Evolutionary conservation across 2,888 invertebrate genomes (phyloP), one percentile per base, ranked within the genome.

Genomic region (Campaea margaritaria): DNA sequence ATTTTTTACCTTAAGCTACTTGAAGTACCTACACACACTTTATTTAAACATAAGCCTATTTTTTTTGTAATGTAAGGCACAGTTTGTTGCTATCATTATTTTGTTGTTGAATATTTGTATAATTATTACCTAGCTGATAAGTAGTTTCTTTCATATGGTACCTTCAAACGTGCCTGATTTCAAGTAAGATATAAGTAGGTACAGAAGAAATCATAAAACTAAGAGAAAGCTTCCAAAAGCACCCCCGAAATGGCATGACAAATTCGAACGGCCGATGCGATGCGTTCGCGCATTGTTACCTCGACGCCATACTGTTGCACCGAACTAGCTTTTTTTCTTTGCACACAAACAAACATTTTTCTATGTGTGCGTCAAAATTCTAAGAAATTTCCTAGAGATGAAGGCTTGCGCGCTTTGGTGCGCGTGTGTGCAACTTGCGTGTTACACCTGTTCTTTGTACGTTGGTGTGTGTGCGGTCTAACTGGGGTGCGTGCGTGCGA

Each of bases 401-500:
- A 50, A 54, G 45, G 45, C 65, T 61, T 63, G 56, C 47, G 21
- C 39, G 58, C 57, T 55, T 54, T 34, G 4, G 12, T 58, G 78
- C 78, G 84, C 81, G 80, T 52, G 78, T 67, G 78, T 67, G 66
- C 46, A 67, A 51, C 70, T 73, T 71, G 75, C 72, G 69, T 76
- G 70, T 68, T 79, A 83, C 83, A 86, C 86, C 86, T 86, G 85
- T 83, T 79, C 58, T 65, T 75, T 49, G 34, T 74, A 74, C 49
- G 71, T 67, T 62, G 62, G 58, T 74, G 74, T 65, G 70, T 66
- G 73, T 66, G 48, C 67, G 21, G 2, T 74, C 21, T 21, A 21
- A 5, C 68, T 68, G 71, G 78, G 76, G 78, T 79, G 81, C 76
- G 79, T 79, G 81, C 76, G 79, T 83, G 88, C 89, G 87, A 79